These are phyloP conservation scores for Dicrostonyx torquatus DNA, from an alignment of 2,797 vertebrate species.

Conservation along the genomic window DNA sequence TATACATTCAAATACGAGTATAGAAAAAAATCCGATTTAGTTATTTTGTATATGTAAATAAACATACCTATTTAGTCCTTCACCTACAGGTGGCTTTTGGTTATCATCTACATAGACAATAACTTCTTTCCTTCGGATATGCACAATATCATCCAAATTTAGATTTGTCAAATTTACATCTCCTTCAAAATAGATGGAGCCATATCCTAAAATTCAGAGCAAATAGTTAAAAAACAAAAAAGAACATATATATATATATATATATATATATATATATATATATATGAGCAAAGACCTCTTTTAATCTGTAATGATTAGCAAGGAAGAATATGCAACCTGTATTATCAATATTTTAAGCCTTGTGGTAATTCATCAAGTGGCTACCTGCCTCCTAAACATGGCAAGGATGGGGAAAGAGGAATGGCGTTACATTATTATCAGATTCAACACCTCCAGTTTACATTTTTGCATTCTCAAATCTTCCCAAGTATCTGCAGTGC, in stretches of 20 bases:
- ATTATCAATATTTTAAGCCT: slow-evolving; percentile 34
- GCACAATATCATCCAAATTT: slow-evolving; percentile 95
- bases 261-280: too few relatives aligned
- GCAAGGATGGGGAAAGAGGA: background rate
- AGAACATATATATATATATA: too few relatives aligned
- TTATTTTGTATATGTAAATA: background rate
- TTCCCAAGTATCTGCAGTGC: background rate
- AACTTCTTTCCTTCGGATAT: slow-evolving; percentile 96
- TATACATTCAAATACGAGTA: slow-evolving; percentile 32
- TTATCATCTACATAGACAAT: slow-evolving; percentile 96
- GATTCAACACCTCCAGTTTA: slow-evolving; percentile 12
- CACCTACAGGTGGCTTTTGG: slow-evolving; percentile 92
- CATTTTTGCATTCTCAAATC: background rate
- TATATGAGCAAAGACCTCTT: background rate
- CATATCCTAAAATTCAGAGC: slow-evolving; percentile 89
- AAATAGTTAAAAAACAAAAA: slow-evolving; percentile 40
- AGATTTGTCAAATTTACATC: slow-evolving; percentile 92
- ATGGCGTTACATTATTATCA: background rate
- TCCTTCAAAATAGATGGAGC: slow-evolving; percentile 95
- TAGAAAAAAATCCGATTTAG: background rate
- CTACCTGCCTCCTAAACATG: background rate
- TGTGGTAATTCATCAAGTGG: background rate
- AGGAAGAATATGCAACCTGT: background rate
- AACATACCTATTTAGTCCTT: slow-evolving; percentile 94
- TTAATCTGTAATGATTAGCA: background rate